Percentiles rank a stretch among this genome's conserved stretches.
phyloP scores from a whole-genome alignment of 1,140 invertebrate species.

The Pachypsylla venusta region DNA sequence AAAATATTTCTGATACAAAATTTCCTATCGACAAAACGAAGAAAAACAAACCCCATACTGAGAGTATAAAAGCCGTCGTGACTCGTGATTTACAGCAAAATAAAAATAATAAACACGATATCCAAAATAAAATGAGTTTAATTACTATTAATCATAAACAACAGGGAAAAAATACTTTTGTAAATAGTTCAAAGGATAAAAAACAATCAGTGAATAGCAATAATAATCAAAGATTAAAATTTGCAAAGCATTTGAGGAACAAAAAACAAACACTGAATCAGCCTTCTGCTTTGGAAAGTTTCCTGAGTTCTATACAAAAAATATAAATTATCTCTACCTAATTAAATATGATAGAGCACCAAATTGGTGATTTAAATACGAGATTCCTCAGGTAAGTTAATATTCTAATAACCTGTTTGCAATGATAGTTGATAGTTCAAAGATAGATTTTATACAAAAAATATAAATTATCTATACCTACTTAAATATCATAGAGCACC shows the following conservation, averaged over 20 bases:
- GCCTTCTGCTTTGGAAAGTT: background rate
- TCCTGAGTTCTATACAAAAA: background rate
- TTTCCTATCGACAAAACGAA: too few relatives aligned
- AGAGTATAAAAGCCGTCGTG: too few relatives aligned
- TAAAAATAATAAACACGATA: background rate
- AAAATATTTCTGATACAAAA: too few relatives aligned
- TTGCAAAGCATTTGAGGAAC: background rate
- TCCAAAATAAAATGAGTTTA: background rate
- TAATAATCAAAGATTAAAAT: background rate
- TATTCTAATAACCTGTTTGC: background rate
- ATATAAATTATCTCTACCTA: background rate
- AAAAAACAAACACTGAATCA: background rate
- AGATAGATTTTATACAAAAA: background rate
- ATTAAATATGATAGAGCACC: background rate
- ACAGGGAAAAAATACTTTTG: background rate
- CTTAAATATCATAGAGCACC: background rate
- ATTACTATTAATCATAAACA: background rate
- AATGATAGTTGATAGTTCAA: background rate
- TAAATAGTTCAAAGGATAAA: background rate
- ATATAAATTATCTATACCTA: background rate
- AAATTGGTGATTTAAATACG: background rate
- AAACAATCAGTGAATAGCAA: background rate
- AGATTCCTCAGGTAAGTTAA: too few relatives aligned
- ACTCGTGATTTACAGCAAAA: too few relatives aligned
- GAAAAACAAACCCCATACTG: too few relatives aligned